Evolutionary conservation across 2,113 vertebrate genomes (phyloP), one percentile per base, ranked within the genome.

Genomic region (Meriones unguiculatus): DNA sequence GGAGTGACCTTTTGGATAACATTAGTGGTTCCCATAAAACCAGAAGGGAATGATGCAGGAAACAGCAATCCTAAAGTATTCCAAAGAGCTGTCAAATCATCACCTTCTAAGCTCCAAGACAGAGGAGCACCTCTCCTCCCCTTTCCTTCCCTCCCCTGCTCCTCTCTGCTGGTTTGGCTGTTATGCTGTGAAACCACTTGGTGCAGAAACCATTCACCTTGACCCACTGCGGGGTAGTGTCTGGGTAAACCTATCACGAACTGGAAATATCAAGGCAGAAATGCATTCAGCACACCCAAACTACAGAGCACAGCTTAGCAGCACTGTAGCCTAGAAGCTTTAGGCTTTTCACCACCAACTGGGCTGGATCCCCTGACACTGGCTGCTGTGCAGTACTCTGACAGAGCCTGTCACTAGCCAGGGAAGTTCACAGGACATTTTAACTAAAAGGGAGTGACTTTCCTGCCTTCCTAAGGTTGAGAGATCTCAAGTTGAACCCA

Each of bases 141-240:
- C 28, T 5, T 8, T 38, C 35, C 28, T 7, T 14, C 22, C 50
- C 14, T 10, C 3, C 30, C 54, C 64, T 54, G 15, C 25, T 70
- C 46, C 9, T 84, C 20, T 9, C 50, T 18, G 20, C 17, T 17
- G n/a, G 18, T 89, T 64, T 67, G 11, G 7, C 41, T 20, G 32
- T 7, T 50, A 24, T 22, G 62, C 30, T 10, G 77, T 35, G 30
- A 14, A 76, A 46, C 38, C 7, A 4, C 2, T 25, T 9, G 6
- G 7, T 54, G 14, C 7, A 1, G 59, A 65, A 75, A 24, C n/a
- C 72, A 41, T 46, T 1, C 0, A 0, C 59, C 59, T 85, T n/a
- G 8, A 13, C 12, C 3, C 38, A 18, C 41, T 38, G 20, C 62
- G 30, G 12, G 78, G 28, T 38, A 7, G 3, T 22, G 14, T 35